These are phyloP conservation scores for Gyrodactylus bullatarudis DNA, from an alignment of 1,140 invertebrate genomes.

Conservation along the genomic window DNA sequence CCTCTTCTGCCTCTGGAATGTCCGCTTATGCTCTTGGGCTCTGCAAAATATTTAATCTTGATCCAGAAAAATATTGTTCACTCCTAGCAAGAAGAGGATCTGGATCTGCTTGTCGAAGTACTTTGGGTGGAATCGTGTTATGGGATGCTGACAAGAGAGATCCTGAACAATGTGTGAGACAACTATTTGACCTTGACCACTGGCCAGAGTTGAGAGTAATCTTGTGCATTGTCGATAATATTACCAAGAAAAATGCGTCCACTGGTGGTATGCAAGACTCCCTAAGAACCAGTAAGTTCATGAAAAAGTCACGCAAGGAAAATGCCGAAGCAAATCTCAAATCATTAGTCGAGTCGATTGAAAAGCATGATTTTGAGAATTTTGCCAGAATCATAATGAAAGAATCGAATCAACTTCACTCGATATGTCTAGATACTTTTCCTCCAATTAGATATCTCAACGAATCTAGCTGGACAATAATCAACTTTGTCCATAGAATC, in stretches of 20 bases:
- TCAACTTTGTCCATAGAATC: slow-evolving; percentile 42
- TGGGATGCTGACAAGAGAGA: slow-evolving; percentile 37
- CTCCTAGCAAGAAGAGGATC: slow-evolving; percentile 31
- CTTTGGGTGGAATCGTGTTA: slow-evolving; percentile 60
- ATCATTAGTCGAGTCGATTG: slow-evolving; percentile 39
- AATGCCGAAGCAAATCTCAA: slow-evolving; percentile 34
- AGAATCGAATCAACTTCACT: slow-evolving; percentile 91
- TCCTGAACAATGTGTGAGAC: slow-evolving; percentile 38
- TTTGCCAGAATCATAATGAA: slow-evolving; percentile 79
- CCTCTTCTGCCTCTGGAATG: slow-evolving; percentile 86
- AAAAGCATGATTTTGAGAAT: slow-evolving; percentile 37
- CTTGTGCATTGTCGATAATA: slow-evolving; percentile 54
- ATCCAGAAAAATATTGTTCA: background rate
- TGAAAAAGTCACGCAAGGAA: slow-evolving; percentile 34
- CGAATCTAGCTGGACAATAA: slow-evolving; percentile 41
- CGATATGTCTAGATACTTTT: slow-evolving; percentile 60
- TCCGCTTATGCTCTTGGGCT: slow-evolving; percentile 24
- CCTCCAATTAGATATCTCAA: slow-evolving; percentile 73
- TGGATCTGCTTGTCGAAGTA: slow-evolving; percentile 73
- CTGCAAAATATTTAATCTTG: background rate
- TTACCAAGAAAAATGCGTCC: slow-evolving; percentile 49
- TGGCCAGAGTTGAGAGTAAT: slow-evolving; percentile 66
- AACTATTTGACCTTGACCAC: slow-evolving; percentile 32
- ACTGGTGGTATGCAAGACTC: slow-evolving; percentile 56
- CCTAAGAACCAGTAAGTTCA: slow-evolving; percentile 42